Base-by-base conservation (phyloP, 2,797 vertebrate species). In the Epinephelus awoara region DNA sequence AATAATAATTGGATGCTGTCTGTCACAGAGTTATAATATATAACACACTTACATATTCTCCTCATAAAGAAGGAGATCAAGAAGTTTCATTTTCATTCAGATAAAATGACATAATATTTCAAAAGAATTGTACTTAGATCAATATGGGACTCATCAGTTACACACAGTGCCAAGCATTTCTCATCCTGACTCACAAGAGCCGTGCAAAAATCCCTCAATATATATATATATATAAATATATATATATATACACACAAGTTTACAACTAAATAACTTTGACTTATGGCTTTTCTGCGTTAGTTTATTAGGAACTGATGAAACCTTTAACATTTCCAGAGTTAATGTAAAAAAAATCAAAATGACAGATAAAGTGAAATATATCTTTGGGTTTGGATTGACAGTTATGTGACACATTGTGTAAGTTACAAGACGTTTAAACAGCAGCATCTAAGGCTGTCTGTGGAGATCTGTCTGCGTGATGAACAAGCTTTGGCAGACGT, bases 401-500 rank as follows among this genome's bases (percentile, higher is more conserved):
- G 55, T 72, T 64, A 76, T 63, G 51, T 42, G 44, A 69, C 21
- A 66, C 23, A 46, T 71, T 2, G 52, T 29, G 2, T 11, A 21
- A 58, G 58, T 55, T 54, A 52, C 14, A 62, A 52, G 66, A 52
- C 65, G 59, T 73, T 68, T 12, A 62, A 47, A 63, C 18, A 56
- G 52, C 59, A 55, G 44, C 17, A 2, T 74, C 19, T 11, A 18
- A 4, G 9, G 14, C 49, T 8, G 21, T 69, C 63, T 67, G 17
- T 54, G 5, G 40, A 74, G 66, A 74, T 77, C 75, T 70, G 12
- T 42, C 72, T 25, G 6, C 13, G n/a, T 77, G 83, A 80, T 70
- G 78, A 88, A 90, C 71, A 80, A 80, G 76, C 82, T 27, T 25
- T 81, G 85, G 83, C 80, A 87, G 75, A 73, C n/a, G 11, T 72